These are phyloP conservation scores for Erythrolamprus reginae DNA, from an alignment of 2,113 vertebrate species.

Conservation along the genomic window DNA sequence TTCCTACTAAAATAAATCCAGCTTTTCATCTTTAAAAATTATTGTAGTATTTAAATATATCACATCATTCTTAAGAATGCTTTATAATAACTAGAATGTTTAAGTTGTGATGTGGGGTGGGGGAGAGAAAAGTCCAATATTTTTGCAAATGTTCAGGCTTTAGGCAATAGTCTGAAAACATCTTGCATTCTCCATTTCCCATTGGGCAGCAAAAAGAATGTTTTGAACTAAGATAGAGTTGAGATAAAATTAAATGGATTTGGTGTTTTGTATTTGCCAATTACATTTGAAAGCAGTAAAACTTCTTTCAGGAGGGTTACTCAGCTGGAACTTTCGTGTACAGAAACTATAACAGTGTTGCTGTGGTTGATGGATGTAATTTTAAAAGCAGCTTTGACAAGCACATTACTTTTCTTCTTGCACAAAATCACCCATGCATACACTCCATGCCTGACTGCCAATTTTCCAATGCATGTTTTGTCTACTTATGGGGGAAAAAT, in stretches of 20 bases:
- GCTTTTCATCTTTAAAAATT: background rate
- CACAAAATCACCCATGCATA: background rate
- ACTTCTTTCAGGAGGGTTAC: conserved; percentile 9
- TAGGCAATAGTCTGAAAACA: background rate
- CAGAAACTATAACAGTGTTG: conserved; percentile 14
- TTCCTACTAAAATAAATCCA: background rate
- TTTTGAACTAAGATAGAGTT: conserved; percentile 6
- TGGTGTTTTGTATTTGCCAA: background rate
- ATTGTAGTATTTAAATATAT: background rate
- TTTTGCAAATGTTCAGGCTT: background rate
- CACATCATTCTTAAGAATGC: background rate
- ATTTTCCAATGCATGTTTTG: background rate
- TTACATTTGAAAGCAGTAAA: background rate
- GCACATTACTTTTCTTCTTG: background rate
- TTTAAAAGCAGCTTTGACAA: background rate
- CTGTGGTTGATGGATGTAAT: background rate
- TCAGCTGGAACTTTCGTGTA: conserved; percentile 11
- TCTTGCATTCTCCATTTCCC: background rate
- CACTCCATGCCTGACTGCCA: background rate
- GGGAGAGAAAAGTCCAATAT: background rate
- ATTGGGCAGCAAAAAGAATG: background rate
- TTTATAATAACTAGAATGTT: background rate
- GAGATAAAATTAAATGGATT: conserved; percentile 21
- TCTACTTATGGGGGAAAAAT: background rate
- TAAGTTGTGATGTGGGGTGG: background rate